phyloP scores from a whole-genome alignment of 1,140 invertebrate genomes.

The Panagrolaimus sp. region DNA sequence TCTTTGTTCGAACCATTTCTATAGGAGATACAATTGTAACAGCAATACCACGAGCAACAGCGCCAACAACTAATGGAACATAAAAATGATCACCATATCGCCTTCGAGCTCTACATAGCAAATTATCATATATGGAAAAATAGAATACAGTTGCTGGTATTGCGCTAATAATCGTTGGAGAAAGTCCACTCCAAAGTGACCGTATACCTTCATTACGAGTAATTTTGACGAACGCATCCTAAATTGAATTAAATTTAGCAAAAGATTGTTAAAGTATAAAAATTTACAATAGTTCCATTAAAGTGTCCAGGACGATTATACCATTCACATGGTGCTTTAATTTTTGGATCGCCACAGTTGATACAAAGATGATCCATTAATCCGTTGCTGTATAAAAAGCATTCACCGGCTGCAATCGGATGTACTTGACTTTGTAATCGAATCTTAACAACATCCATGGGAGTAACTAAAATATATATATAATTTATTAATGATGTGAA shows the following conservation, averaged over 20 bases:
- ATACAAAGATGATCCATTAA: constrained; percentile 98
- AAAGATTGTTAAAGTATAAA: constrained; percentile 4
- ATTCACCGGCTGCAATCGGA: constrained; percentile 73
- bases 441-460: constrained; percentile 96
- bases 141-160: constrained; percentile 91
- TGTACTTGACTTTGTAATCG: constrained; percentile 88
- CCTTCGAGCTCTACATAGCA: constrained; percentile 67
- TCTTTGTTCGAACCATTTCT: constrained; percentile 91
- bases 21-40: constrained; percentile 83
- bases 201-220: constrained; percentile 75
- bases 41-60: constrained; percentile 72
- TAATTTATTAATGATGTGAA: no score
- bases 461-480: constrained; percentile 67
- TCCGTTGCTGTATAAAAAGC: constrained; percentile 94
- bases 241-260: neutral
- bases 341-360: constrained; percentile 65
- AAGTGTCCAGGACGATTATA: constrained; percentile 72
- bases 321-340: constrained; percentile 62
- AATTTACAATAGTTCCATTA: constrained; percentile 77
- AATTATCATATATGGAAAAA: constrained; percentile 91
- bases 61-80: constrained; percentile 68
- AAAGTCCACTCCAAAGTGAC: constrained; percentile 90
- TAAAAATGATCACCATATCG: constrained; percentile 46
- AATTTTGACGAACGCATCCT: constrained; percentile 95
- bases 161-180: constrained; percentile 89